Percentiles rank a stretch among this genome's conserved stretches.
Evolutionary conservation across 2,113 vertebrate species (phyloP).

Genomic region (Tetraodon nigroviridis): DNA sequence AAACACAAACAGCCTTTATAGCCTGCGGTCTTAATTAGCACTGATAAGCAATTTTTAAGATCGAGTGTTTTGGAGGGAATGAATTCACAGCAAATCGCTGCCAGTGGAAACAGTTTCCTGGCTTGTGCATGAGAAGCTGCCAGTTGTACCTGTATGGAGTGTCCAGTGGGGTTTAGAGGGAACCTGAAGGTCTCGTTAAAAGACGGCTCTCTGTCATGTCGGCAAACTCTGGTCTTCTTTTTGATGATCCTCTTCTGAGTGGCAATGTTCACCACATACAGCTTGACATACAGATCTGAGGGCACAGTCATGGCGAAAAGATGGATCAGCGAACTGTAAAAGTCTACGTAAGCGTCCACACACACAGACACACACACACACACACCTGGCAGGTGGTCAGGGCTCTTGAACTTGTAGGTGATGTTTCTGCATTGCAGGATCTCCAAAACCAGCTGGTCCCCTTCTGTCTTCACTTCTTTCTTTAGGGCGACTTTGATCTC

Average conservation of each 20-base stretch:
- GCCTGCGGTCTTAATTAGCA: not conserved
- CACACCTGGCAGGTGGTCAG: constrained; percentile 96
- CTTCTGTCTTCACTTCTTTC: constrained; percentile 98
- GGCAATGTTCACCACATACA: constrained; percentile 94
- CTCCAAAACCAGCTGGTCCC: constrained; percentile 95
- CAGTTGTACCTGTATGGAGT: constrained; percentile 90
- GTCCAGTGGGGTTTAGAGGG: constrained; percentile 91
- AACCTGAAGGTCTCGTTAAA: constrained; percentile 99
- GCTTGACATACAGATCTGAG: constrained; percentile 94
- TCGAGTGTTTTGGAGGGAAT: not conserved
- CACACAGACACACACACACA: not conserved
- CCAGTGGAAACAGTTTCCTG: too few species aligned
- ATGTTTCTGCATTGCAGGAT: constrained; percentile 98
- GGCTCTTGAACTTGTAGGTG: constrained; percentile 99
- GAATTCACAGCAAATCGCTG: too few species aligned
- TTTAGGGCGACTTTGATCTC: constrained; percentile 98
- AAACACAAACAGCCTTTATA: too few species aligned
- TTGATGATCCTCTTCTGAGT: constrained; percentile 97
- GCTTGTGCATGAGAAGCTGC: too few species aligned
- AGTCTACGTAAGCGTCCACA: not conserved
- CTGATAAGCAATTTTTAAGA: not conserved
- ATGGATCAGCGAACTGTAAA: not conserved
- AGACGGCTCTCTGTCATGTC: constrained; percentile 94
- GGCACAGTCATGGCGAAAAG: not conserved
- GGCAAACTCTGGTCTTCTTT: constrained; percentile 98